These are phyloP conservation scores for Acanthisitta chloris DNA, from an alignment of 2,113 vertebrate genomes.

Conservation along the genomic window DNA sequence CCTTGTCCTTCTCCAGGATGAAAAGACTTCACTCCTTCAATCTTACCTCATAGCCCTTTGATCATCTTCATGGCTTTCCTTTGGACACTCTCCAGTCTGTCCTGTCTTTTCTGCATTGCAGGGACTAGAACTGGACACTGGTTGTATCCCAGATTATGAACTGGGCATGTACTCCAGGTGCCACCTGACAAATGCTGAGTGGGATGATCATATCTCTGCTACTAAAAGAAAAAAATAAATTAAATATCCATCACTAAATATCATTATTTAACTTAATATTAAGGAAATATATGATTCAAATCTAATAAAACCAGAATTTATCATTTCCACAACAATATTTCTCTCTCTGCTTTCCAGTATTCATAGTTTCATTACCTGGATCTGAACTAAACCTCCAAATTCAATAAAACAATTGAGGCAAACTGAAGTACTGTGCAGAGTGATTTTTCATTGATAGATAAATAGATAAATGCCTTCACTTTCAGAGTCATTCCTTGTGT, in stretches of 20 bases:
- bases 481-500: background rate
- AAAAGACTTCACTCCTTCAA: background rate
- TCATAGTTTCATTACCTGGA: background rate
- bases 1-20: too few relatives aligned
- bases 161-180: background rate
- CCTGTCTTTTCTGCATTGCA: background rate
- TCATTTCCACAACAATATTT: background rate
- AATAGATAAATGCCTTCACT: background rate
- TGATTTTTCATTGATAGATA: background rate
- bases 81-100: background rate
- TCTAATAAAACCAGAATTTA: background rate
- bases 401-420: background rate
- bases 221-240: background rate
- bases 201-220: background rate
- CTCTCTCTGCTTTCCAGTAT: background rate
- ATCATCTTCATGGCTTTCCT: background rate
- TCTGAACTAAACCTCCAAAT: background rate
- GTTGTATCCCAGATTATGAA: too few relatives aligned
- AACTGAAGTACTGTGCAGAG: background rate
- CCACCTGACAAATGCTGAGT: background rate
- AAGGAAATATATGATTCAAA: background rate
- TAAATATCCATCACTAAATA: background rate
- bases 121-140: background rate
- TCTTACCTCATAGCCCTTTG: background rate
- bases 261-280: background rate